Evolutionary conservation across 2,113 vertebrate genomes (phyloP).

Genomic region (Hippoglossus stenolepis): DNA sequence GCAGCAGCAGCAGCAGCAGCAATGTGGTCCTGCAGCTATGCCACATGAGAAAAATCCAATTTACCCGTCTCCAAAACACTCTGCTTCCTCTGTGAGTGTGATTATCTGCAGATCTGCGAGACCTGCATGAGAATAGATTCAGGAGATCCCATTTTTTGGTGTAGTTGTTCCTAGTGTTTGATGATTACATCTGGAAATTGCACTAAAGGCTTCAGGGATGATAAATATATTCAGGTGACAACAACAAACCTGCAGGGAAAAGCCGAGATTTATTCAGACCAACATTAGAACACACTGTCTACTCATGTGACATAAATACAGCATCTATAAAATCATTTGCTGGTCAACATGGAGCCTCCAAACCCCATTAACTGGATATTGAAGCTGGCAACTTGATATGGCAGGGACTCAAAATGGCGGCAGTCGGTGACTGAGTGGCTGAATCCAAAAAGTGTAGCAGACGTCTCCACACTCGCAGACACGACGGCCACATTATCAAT

Average conservation of each 20-base stretch:
- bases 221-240: not conserved
- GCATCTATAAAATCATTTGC: no score
- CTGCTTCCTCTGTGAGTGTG: conserved; percentile 5
- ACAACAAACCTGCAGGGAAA: not conserved
- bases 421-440: not conserved
- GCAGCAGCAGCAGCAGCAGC: not conserved
- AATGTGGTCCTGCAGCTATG: conserved; percentile 31
- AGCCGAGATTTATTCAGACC: not conserved
- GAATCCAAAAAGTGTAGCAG: not conserved
- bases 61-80: conserved; percentile 37
- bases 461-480: no score
- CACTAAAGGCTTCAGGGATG: not conserved
- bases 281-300: not conserved
- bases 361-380: not conserved
- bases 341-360: not conserved
- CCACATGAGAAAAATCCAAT: conserved; percentile 56
- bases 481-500: no score
- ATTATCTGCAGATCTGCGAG: conserved; percentile 27
- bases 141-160: not conserved
- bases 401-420: not conserved
- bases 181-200: no score
- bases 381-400: not conserved
- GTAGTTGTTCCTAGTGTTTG: no score
- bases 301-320: not conserved
- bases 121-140: not conserved